Conservation (phyloP, 2,888 invertebrate species). For the Chrysodeixis includens region DNA sequence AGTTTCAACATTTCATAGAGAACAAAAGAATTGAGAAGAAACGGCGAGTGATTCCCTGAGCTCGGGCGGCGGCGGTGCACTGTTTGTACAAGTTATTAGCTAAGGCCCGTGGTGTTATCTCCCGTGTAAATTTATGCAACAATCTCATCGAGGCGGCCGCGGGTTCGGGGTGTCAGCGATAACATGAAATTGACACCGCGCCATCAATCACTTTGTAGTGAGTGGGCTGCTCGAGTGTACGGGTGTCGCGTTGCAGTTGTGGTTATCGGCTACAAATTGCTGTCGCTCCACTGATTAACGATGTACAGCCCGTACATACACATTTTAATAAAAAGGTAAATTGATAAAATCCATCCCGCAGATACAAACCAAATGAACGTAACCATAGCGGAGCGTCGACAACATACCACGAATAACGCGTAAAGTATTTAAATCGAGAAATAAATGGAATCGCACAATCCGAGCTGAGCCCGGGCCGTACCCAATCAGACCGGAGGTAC, state of each 20-base stretch:
- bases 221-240: slow-evolving; percentile 75
- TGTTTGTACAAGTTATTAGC: slow-evolving; percentile 56
- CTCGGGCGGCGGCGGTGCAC: slow-evolving; percentile 32
- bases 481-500: slow-evolving; percentile 53
- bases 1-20: slow-evolving; percentile 57
- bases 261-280: slow-evolving; percentile 85
- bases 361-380: slow-evolving; percentile 55
- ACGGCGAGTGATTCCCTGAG: slow-evolving; percentile 53
- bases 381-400: slow-evolving; percentile 56
- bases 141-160: slow-evolving; percentile 67
- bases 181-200: slow-evolving; percentile 80
- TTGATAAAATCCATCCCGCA: slow-evolving; percentile 64
- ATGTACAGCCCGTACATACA: slow-evolving; percentile 63
- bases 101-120: slow-evolving; percentile 51
- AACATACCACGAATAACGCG: slow-evolving; percentile 59
- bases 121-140: slow-evolving; percentile 67
- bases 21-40: slow-evolving; percentile 63
- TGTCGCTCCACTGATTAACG: slow-evolving; percentile 80
- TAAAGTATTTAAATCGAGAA: slow-evolving; percentile 66
- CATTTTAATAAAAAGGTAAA: slow-evolving; percentile 60
- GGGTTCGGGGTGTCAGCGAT: slow-evolving; percentile 75
- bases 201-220: slow-evolving; percentile 82
- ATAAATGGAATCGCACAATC: slow-evolving; percentile 64
- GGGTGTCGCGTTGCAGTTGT: slow-evolving; percentile 82
- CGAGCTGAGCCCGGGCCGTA: slow-evolving; percentile 27